These are phyloP conservation scores for Amphiduros pacificus DNA, from an alignment of 2,888 invertebrate genomes.

Conservation along the genomic window DNA sequence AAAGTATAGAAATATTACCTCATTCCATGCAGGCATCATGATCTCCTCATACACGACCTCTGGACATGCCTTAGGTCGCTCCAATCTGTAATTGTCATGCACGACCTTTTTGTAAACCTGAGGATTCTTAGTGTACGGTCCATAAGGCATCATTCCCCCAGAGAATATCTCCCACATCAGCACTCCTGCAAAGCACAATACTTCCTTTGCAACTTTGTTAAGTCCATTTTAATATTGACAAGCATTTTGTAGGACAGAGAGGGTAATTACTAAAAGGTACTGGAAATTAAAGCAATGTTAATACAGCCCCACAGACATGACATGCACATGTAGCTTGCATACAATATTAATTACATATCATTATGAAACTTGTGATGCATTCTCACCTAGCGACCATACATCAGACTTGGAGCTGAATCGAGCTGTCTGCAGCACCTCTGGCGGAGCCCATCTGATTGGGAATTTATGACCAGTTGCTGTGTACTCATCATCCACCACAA, in stretches of 20 bases:
- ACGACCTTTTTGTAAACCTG: conserved; percentile 89
- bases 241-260: no score
- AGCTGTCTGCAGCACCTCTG: conserved; percentile 93
- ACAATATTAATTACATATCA: no score
- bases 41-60: conserved; percentile 92
- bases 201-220: no score
- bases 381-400: conserved; percentile 91
- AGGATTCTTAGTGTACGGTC: conserved; percentile 82
- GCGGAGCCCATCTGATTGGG: conserved; percentile 97
- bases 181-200: no score
- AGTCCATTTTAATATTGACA: no score
- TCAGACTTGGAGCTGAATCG: conserved; percentile 95
- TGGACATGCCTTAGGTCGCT: conserved; percentile 86
- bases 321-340: no score
- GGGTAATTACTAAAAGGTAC: no score
- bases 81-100: conserved; percentile 83
- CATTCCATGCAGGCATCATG: conserved; percentile 58
- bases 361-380: no score
- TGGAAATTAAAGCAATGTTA: no score
- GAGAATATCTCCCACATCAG: conserved; percentile 98
- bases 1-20: no score
- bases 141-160: conserved; percentile 94
- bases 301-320: no score
- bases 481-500: conserved; percentile 94
- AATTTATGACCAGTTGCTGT: conserved; percentile 96